Evolutionary conservation across 2,797 vertebrate genomes (phyloP), one percentile per base, ranked within the genome.

Genomic region (Harpagifer antarcticus): DNA sequence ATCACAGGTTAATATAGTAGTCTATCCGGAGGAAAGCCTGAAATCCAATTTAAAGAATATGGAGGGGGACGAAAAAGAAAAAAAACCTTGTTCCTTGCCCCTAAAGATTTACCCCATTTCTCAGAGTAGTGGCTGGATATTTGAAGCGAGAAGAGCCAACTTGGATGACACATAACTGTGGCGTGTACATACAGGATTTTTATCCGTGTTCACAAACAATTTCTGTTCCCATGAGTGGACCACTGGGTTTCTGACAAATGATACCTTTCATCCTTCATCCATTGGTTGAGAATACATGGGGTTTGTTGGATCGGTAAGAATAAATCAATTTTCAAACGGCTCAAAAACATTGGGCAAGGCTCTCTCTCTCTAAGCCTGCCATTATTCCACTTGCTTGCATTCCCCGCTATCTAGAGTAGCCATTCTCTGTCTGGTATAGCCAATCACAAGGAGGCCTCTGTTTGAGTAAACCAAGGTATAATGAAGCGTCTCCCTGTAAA

Each of bases 201-300:
- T 92, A 91, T 92, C 89, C 86, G 74, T 86, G 87, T 91, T 91
- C 90, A 89, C 89, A 93, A 91, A 91, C 91, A 92, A 90, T 92
- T 90, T 83, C 84, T 89, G 89, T 83, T 92, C 90, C 85, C 77
- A 62, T 91, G 92, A 92, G 89, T 93, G 93, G 92, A 90, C 91
- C 92, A 89, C 82, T 92, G 86, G 89, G 77, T 94, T 92, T 88
- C 79, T 92, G 90, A 93, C 86, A 93, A 94, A 94, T 94, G 91
- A 94, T 92, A 94, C 92, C 93, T 93, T 94, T 94, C 90, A 92
- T 91, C 79, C 86, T 91, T 93, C 91, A 91, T 93, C 91, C 90
- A 84, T 92, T 89, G 86, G 85, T 86, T 90, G 88, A 88, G 90
- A 93, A 93, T 93, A 86, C 90, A 91, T 86, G 88, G 79, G 89